A percentile compares a stretch with the other conserved stretches of the same genome.
phyloP scores from a whole-genome alignment of 2,888 invertebrate genomes.

The Anoncus sp. region DNA sequence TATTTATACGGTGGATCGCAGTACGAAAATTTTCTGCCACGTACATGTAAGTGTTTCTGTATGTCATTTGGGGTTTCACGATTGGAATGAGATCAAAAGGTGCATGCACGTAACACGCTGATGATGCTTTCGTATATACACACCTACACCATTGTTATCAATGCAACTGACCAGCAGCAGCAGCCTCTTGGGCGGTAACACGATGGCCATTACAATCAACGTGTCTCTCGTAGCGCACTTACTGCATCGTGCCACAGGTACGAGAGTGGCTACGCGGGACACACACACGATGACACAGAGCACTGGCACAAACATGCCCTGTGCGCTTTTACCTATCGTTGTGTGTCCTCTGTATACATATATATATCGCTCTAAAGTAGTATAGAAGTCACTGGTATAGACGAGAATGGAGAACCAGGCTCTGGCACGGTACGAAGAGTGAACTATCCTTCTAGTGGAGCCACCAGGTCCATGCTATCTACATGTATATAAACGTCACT shows the following conservation, averaged over 20 bases:
- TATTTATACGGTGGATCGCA: not conserved
- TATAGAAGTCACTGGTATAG: conserved; percentile 33
- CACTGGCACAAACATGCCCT: conserved; percentile 2
- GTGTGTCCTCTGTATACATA: not conserved
- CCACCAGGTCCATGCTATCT: not conserved
- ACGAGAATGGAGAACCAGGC: conserved; percentile 45
- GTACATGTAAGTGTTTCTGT: not conserved
- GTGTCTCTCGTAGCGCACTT: conserved; percentile 39
- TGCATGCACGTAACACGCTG: not conserved
- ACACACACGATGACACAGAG: conserved; percentile 26
- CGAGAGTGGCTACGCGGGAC: conserved; percentile 33
- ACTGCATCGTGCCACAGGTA: conserved; percentile 51
- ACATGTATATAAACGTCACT: not conserved
- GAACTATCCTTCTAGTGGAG: conserved; percentile 7
- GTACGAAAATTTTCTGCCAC: not conserved
- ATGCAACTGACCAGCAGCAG: conserved; percentile 30
- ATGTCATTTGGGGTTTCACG: not conserved
- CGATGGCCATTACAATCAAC: conserved; percentile 46
- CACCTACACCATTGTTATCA: conserved; percentile 35
- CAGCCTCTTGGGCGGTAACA: conserved; percentile 31
- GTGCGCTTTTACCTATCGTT: conserved; percentile 36
- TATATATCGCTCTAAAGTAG: conserved; percentile 28
- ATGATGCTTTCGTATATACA: conserved; percentile 12
- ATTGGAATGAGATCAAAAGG: conserved; percentile 3
- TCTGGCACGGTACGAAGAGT: conserved; percentile 10